Evolutionary conservation across 2,888 invertebrate species (phyloP), one percentile per base, ranked within the genome.

Genomic region (Epinotia brunnichana): DNA sequence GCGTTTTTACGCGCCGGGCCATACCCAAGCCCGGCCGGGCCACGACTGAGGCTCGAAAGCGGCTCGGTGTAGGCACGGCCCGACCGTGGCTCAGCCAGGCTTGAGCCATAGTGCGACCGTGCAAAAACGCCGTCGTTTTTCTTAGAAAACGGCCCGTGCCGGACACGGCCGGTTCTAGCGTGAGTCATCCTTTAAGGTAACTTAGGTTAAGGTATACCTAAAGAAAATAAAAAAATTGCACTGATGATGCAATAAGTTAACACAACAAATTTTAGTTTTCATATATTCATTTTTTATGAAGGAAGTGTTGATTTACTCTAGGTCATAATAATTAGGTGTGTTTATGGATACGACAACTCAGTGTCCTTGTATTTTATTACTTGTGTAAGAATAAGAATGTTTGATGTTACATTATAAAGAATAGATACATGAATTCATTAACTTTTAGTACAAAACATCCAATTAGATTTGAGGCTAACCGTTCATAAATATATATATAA

Each of bases 321-420:
- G 66, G 71, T 71, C 44, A 29, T n/a, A 24, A 19, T 71, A 67
- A 67, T 71, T 71, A 61, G 71, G 71, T 71, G 71, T 61, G n/a
- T 71, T 71, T 71, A 54, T 71, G n/a, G 41, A 48, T 24, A 3
- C 19, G 54, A 60, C 54, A 66, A 39, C 57, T 17, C 15, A 3
- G 10, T 54, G 67, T 7, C 71, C 67, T 67, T 71, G 66, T 4
- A 1, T 39, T 66, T 70, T 39, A 39, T 41, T 21, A 54, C 15
- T 3, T 17, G 7, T n/a, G n/a, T n/a, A n/a, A n/a, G n/a, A n/a
- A n/a, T n/a, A n/a, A 60, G 41, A 17, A 19, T 60, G 3, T 17
- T 48, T 48, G 48, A 48, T 48, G 48, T 48, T 48, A 48, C n/a
- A 48, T 35, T 35, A 35, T 35, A 48, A 48, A 44, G 3, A 44